These are phyloP conservation scores for Laticauda laticaudata DNA, from an alignment of 2,113 vertebrate genomes.

Conservation along the genomic window DNA sequence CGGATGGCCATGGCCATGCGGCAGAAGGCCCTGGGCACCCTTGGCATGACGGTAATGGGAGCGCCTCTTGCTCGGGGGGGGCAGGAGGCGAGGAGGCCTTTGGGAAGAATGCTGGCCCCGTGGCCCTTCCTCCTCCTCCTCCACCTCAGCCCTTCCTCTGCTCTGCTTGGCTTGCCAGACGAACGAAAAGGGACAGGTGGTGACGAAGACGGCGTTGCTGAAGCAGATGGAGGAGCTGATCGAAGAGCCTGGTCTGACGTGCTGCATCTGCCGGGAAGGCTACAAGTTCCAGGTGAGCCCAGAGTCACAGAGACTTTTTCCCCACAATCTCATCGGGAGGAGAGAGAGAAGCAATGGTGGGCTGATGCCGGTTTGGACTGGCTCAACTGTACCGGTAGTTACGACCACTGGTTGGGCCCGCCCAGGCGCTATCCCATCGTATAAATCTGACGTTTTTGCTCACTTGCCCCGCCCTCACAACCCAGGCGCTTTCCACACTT, in stretches of 20 bases:
- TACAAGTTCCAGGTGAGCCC: constrained; percentile 94
- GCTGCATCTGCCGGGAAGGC: constrained; percentile 97
- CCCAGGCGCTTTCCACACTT: too few relatives aligned
- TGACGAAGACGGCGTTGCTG: constrained; percentile 93
- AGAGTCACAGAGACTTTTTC: neutral
- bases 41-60: constrained; percentile 91
- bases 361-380: too few relatives aligned
- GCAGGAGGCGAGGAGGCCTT: neutral
- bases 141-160: neutral
- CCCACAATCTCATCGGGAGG: too few relatives aligned
- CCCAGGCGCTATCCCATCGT: too few relatives aligned
- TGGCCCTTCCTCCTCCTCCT: neutral
- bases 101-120: too few relatives aligned
- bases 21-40: constrained; percentile 94
- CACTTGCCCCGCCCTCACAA: too few relatives aligned
- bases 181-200: constrained; percentile 97
- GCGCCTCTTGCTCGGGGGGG: neutral
- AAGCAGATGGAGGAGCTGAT: constrained; percentile 99
- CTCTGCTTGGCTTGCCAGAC: constrained; percentile 76
- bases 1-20: constrained; percentile 99
- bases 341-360: too few relatives aligned
- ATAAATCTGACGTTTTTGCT: too few relatives aligned
- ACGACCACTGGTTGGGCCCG: too few relatives aligned
- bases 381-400: too few relatives aligned
- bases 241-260: constrained; percentile 96